Percentiles rank a stretch among this genome's conserved stretches.
Conservation (phyloP, 1,140 invertebrate species). For the Melipona quadrifasciata region DNA sequence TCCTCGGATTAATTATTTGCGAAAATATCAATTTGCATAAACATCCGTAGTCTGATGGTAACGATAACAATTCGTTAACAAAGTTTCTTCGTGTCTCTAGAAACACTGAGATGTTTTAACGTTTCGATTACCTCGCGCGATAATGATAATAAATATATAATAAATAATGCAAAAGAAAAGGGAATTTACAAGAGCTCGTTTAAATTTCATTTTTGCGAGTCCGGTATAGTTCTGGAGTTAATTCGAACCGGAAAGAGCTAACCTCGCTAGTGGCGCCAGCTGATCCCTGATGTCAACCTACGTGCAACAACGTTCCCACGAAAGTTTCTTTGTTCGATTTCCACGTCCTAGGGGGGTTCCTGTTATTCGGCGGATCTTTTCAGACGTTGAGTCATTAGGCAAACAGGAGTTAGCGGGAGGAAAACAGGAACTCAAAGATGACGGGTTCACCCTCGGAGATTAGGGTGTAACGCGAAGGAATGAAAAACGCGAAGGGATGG, state of each 20-base stretch:
- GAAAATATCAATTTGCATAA: too few relatives aligned
- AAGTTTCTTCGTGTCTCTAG: too few relatives aligned
- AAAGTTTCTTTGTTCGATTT: background rate
- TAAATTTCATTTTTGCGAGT: too few relatives aligned
- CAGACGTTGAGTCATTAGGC: slow-evolving; percentile 11
- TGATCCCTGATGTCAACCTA: background rate
- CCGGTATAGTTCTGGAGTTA: too few relatives aligned
- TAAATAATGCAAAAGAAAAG: background rate
- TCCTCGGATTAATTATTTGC: too few relatives aligned
- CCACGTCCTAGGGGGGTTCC: background rate
- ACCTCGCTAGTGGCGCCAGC: background rate
- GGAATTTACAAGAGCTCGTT: background rate
- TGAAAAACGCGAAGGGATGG: slow-evolving; percentile 22
- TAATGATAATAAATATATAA: background rate
- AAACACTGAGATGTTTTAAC: too few relatives aligned
- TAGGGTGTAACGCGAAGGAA: background rate
- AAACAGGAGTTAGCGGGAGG: background rate
- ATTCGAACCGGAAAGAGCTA: background rate
- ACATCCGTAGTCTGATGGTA: too few relatives aligned
- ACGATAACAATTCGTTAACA: too few relatives aligned
- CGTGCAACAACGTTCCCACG: background rate
- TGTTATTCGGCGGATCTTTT: background rate
- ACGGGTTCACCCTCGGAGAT: slow-evolving; percentile 21
- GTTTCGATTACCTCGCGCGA: too few relatives aligned
- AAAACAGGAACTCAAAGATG: slow-evolving; percentile 8